Base-by-base conservation (phyloP, 2,113 vertebrate genomes). In the Lichenostomus cassidix region DNA sequence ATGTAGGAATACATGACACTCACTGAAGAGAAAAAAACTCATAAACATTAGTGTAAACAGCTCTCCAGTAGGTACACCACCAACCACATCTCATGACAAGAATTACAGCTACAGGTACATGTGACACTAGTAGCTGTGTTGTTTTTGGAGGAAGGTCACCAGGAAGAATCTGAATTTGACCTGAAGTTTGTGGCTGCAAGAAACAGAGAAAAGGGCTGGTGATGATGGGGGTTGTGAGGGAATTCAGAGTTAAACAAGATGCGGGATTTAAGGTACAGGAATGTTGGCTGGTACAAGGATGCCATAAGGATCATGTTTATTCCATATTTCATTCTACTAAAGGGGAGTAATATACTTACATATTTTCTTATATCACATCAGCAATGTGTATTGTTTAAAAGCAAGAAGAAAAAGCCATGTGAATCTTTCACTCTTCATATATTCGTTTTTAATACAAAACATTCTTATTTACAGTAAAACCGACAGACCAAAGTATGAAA, bases 81-180 rank as follows among this genome's bases (percentile, higher is more conserved):
- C 91, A 90, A 65, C 42, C 22, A 52, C 63, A 89, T 74, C 64
- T 94, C 64, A 91, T 88, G 56, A 42, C 73, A 73, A 68, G 83
- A 83, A 22, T 92, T 75, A 12, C 62, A 89, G 24, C 3, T 71
- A 47, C 52, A 39, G 35, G 74, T 89, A 76, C 33, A 39, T 56
- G 68, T 91, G 58, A 78, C 55, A 78, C 78, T 96, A 65, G 88
- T 65, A 94, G 39, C 39, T 91, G 56, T 49, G 8, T 56, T 56
- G 37, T 5, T 50, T 96, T 95, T 96, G 31, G 41, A 75, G 55
- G 23, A 75, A 89, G 39, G n/a, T 83, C 81, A 44, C 55, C 42
- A 83, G 39, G 39, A 73, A 33, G 50, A 64, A 63, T 63, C 25
- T 69, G 52, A 94, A 95, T 95, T 96, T 92, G 50, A 76, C 5